Base-by-base conservation (phyloP, 2,113 vertebrate species). In the Gymnarchus niloticus region DNA sequence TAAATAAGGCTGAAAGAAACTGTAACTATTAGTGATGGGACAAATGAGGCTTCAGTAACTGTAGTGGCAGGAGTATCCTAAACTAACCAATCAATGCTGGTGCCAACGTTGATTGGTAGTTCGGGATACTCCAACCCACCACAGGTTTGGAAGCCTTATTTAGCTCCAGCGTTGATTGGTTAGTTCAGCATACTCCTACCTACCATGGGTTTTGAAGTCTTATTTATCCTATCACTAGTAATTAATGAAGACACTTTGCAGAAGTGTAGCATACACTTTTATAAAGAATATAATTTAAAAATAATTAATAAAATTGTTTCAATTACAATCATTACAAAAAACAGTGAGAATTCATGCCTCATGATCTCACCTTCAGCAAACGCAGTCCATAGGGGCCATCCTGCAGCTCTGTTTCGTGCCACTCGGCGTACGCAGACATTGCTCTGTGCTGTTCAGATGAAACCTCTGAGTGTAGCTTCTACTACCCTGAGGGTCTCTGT, bases 1-100 rank as follows among this genome's bases (percentile, higher is more conserved):
- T 82, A 54, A 52, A 82, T 82, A 54, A 82, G 80, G 80, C 51
- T 54, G 51, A 56, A 82, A 51, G 48, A n/a, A 54, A 82, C 10
- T 82, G 80, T 82, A n/a, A n/a, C n/a, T n/a, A n/a, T n/a, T n/a
- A n/a, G n/a, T n/a, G n/a, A n/a, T n/a, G n/a, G n/a, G n/a, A n/a
- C n/a, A n/a, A n/a, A n/a, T n/a, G n/a, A n/a, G n/a, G n/a, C n/a
- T n/a, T n/a, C n/a, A n/a, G n/a, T n/a, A n/a, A n/a, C n/a, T n/a
- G n/a, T n/a, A n/a, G n/a, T n/a, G n/a, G n/a, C n/a, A n/a, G n/a
- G n/a, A n/a, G n/a, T n/a, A n/a, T n/a, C n/a, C n/a, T n/a, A n/a
- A n/a, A n/a, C n/a, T n/a, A n/a, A n/a, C n/a, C n/a, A n/a, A n/a
- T n/a, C n/a, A n/a, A n/a, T n/a, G n/a, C n/a, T n/a, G n/a, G n/a